Base-by-base conservation (phyloP, 2,113 vertebrate genomes). In the Pedionomus torquatus region DNA sequence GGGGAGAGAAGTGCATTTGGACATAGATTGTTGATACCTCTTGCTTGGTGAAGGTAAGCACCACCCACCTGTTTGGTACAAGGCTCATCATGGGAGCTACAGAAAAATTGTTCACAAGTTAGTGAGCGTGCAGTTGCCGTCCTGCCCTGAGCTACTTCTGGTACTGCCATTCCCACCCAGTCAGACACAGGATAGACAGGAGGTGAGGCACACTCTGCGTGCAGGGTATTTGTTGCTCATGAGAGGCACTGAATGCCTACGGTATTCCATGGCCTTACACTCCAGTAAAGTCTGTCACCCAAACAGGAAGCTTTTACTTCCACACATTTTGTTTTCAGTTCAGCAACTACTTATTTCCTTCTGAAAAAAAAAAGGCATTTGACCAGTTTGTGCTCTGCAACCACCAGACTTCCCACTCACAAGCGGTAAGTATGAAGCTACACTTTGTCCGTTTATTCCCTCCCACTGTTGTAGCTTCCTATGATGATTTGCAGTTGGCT, bases 51-150 rank as follows among this genome's bases (percentile, higher is more conserved):
- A 94, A 37, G 70, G 11, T 24, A 72, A 88, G 46, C 10, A 95
- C 51, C 83, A 95, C 95, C 89, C 85, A 95, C 89, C 93, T 95
- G 89, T 43, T 88, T 57, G 48, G 81, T 26, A 2, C 2, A 90
- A 94, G 51, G 82, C 70, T 87, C 75, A 39, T 33, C 80, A 65
- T 54, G 78, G 93, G 65, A 97, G 92, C 92, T 96, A 95, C 71
- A 96, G 95, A 90, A 85, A 87, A 89, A 92, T 44, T 17, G 57
- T 68, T 52, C 87, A 93, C 6, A 85, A 72, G 74, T 96, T 95
- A 95, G 83, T 84, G 58, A 28, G 63, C 64, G 54, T 39, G 13
- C 61, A 84, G 4, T 3, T 49, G 69, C 19, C 4, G 60, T 24
- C 52, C 70, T 91, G 77, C 54, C 41, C 51, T 41, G 7, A 26